A percentile compares a stretch with the other conserved stretches of the same genome.
Evolutionary conservation across 23 tunicate genomes (phyloP).

Genomic region (Diplosoma virens): DNA sequence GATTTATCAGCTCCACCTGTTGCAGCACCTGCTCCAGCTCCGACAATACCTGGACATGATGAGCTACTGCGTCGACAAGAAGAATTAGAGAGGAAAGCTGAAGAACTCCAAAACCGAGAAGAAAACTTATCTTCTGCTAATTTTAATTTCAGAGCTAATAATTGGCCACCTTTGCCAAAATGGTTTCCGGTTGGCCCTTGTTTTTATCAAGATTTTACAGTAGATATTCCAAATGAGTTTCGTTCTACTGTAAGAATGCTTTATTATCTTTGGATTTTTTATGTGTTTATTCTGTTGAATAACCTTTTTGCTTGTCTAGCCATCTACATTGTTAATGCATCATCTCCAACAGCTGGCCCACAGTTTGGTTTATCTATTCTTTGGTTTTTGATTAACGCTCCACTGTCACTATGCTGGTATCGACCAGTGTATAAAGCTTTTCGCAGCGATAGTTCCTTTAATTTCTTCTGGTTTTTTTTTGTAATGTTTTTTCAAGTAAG

Average conservation of each 20-base stretch:
- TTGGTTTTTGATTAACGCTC: slow-evolving; percentile 74
- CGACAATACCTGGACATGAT: slow-evolving; percentile 86
- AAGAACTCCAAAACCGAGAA: slow-evolving; percentile 88
- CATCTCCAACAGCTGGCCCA: slow-evolving; percentile 33
- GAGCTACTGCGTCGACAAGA: slow-evolving; percentile 84
- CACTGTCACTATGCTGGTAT: slow-evolving; percentile 98
- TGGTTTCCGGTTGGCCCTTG: slow-evolving; percentile 94
- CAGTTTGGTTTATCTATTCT: slow-evolving; percentile 85
- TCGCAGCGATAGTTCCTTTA: slow-evolving; percentile 93
- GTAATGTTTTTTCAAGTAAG: slow-evolving; percentile 96
- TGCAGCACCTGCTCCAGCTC: slow-evolving; percentile 18
- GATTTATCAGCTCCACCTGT: slow-evolving; percentile 57
- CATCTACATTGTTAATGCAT: slow-evolving; percentile 21
- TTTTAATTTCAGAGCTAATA: slow-evolving; percentile 67
- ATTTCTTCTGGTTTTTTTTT: slow-evolving; percentile 91
- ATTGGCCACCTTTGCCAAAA: slow-evolving; percentile 98
- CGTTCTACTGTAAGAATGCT: slow-evolving; percentile 75
- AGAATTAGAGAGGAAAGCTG: slow-evolving; percentile 94
- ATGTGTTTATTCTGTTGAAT: slow-evolving; percentile 50
- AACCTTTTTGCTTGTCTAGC: slow-evolving; percentile 63
- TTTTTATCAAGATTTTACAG: slow-evolving; percentile 92
- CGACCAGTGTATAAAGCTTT: slow-evolving; percentile 94
- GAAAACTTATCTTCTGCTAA: slow-evolving; percentile 53
- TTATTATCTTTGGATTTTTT: slow-evolving; percentile 93
- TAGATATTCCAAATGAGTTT: slow-evolving; percentile 88